Evolutionary conservation across 2,113 vertebrate species (phyloP).

Genomic region (Nothobranchius kuhntae): DNA sequence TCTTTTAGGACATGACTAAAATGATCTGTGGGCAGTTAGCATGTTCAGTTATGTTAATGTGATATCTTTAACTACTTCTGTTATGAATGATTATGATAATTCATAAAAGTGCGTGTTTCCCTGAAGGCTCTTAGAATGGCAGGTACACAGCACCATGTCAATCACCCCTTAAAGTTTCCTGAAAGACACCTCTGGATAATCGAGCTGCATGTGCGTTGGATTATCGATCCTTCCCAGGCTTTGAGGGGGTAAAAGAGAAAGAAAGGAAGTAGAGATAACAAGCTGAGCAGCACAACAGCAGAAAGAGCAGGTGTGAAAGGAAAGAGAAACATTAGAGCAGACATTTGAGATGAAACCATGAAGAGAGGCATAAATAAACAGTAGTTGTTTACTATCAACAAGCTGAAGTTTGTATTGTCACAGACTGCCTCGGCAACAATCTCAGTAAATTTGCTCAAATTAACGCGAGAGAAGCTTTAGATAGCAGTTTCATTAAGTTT

Average conservation of each 20-base stretch:
- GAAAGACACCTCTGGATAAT: constrained; percentile 55
- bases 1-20: too few relatives aligned
- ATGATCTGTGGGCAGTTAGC: too few relatives aligned
- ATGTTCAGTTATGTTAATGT: too few relatives aligned
- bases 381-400: background rate
- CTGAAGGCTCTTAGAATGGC: constrained; percentile 39
- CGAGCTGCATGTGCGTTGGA: constrained; percentile 44
- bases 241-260: constrained; percentile 47
- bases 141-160: constrained; percentile 41
- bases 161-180: constrained; percentile 52
- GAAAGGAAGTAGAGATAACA: constrained; percentile 41
- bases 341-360: constrained; percentile 9
- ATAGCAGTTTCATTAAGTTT: background rate
- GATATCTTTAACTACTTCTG: too few relatives aligned
- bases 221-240: constrained; percentile 73
- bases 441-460: background rate
- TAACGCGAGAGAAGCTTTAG: background rate
- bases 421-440: background rate
- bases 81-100: constrained; percentile 1
- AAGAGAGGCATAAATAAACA: constrained; percentile 9
- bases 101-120: constrained; percentile 22
- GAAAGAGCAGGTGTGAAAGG: constrained; percentile 34
- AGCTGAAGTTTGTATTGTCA: background rate
- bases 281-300: constrained; percentile 49
- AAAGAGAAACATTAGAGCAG: constrained; percentile 14